These are phyloP conservation scores for Porites lobata DNA, from an alignment of 92 coral and sea anemone genomes.

Conservation along the genomic window DNA sequence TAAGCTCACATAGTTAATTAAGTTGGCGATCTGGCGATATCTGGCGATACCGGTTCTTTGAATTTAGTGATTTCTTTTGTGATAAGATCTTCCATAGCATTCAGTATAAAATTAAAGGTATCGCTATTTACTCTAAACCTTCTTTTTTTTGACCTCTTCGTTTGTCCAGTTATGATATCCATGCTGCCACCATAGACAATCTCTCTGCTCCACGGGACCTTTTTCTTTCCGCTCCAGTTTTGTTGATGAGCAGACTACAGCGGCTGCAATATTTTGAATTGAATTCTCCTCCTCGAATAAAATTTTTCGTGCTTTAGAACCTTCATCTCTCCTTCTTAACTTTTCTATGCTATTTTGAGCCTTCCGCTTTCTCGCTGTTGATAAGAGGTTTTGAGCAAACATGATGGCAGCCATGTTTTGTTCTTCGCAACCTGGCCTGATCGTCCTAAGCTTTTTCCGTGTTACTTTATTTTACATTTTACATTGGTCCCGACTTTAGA, in stretches of 20 bases:
- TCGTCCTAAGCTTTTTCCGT: not conserved
- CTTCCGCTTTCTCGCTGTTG: slow-evolving; percentile 20
- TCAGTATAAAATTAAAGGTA: slow-evolving; percentile 29
- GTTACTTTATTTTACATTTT: not conserved
- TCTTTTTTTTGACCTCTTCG: slow-evolving; percentile 59
- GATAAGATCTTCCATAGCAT: not conserved
- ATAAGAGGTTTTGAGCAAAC: slow-evolving; percentile 3
- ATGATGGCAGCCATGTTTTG: slow-evolving; percentile 9
- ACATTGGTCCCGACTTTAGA: not conserved
- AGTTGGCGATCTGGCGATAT: slow-evolving; percentile 60
- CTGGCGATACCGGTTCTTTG: slow-evolving; percentile 13
- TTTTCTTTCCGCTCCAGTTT: slow-evolving; percentile 51
- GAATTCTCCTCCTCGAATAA: slow-evolving; percentile 40
- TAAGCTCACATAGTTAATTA: slow-evolving; percentile 13
- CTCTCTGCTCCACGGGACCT: slow-evolving; percentile 41
- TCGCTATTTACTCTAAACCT: slow-evolving; percentile 42
- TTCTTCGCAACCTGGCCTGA: not conserved
- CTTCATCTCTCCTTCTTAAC: slow-evolving; percentile 11
- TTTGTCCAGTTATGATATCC: slow-evolving; percentile 59
- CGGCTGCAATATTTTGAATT: slow-evolving; percentile 48
- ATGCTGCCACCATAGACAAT: slow-evolving; percentile 59
- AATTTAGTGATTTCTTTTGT: not conserved
- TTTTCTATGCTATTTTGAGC: not conserved
- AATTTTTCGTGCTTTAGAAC: slow-evolving; percentile 4
- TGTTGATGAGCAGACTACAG: slow-evolving; percentile 39